A percentile compares a stretch with the other conserved stretches of the same genome.
These are phyloP conservation scores for Leuciscus idus DNA, from an alignment of 2,113 vertebrate species.

Conservation along the genomic window DNA sequence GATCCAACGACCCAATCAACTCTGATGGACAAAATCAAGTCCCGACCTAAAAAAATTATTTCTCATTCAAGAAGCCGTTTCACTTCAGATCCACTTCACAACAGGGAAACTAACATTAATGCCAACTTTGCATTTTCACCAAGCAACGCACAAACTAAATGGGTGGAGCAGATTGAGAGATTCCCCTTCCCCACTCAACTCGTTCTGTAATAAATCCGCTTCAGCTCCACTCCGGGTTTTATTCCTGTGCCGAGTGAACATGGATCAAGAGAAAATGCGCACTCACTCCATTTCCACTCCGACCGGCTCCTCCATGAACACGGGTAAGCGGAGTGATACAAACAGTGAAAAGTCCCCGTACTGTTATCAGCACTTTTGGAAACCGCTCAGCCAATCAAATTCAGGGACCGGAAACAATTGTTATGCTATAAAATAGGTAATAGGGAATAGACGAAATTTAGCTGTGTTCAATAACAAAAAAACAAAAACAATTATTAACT, in stretches of 20 bases:
- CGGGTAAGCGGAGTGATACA: background rate
- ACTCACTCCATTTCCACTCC: background rate
- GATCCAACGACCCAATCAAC: too few species aligned
- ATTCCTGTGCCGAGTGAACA: background rate
- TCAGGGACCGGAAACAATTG: background rate
- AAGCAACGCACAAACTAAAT: conserved; percentile 22
- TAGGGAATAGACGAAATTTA: background rate
- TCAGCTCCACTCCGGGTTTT: background rate
- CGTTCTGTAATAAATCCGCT: background rate
- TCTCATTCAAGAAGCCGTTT: too few species aligned
- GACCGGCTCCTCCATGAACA: background rate
- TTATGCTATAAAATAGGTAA: background rate
- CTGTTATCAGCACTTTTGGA: background rate
- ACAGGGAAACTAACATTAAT: too few species aligned
- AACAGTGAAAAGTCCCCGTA: background rate
- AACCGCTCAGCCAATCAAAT: background rate
- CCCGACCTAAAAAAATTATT: too few species aligned
- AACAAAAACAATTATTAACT: too few species aligned
- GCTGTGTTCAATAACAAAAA: background rate
- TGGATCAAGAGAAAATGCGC: background rate
- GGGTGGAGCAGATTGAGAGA: background rate
- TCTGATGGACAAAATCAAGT: too few species aligned
- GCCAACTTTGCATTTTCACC: too few species aligned
- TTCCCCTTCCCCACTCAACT: background rate
- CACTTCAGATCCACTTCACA: too few species aligned